A percentile compares a stretch with the other conserved stretches of the same genome.
These are phyloP conservation scores for Drosophila baimaii DNA, from an alignment of 1,140 invertebrate genomes.

Conservation along the genomic window DNA sequence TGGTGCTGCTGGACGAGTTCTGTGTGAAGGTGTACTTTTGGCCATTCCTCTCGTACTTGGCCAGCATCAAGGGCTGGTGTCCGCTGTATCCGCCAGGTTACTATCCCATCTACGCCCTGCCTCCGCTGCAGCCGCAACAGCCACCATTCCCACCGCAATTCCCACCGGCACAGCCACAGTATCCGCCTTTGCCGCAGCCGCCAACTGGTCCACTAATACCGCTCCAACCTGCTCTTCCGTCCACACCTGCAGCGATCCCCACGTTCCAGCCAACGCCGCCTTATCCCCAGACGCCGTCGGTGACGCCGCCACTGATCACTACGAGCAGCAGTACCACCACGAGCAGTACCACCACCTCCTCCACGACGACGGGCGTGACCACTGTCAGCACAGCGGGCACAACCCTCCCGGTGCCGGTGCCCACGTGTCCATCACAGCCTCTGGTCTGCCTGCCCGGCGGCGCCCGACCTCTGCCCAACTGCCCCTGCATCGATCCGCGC, in stretches of 20 bases:
- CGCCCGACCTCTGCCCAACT: constrained; percentile 63
- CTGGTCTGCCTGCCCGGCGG: constrained; percentile 72
- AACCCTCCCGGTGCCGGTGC: constrained; percentile 43
- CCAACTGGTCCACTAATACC: constrained; percentile 54
- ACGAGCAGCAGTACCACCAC: constrained; percentile 23
- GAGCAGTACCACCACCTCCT: constrained; percentile 30
- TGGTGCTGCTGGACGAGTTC: constrained; percentile 75
- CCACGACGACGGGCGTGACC: constrained; percentile 36
- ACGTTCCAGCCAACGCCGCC: constrained; percentile 73
- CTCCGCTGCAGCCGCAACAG: constrained; percentile 31
- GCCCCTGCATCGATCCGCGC: constrained; percentile 80
- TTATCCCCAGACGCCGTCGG: constrained; percentile 41
- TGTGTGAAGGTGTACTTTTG: constrained; percentile 80
- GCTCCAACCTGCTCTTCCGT: constrained; percentile 38
- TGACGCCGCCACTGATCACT: constrained; percentile 36
- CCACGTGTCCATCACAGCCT: constrained; percentile 67
- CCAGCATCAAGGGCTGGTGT: constrained; percentile 79
- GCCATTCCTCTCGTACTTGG: constrained; percentile 79
- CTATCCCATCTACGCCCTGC: constrained; percentile 70
- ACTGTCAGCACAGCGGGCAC: constrained; percentile 44
- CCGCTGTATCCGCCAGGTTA: constrained; percentile 74
- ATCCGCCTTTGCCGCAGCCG: constrained; percentile 13
- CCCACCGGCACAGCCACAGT: constrained; percentile 7
- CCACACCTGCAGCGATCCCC: constrained; percentile 61
- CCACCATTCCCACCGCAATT: constrained; percentile 14